Percentiles rank a stretch among this genome's conserved stretches.
These are phyloP conservation scores for Drosophila parvula DNA, from an alignment of 1,140 invertebrate genomes.

Conservation along the genomic window DNA sequence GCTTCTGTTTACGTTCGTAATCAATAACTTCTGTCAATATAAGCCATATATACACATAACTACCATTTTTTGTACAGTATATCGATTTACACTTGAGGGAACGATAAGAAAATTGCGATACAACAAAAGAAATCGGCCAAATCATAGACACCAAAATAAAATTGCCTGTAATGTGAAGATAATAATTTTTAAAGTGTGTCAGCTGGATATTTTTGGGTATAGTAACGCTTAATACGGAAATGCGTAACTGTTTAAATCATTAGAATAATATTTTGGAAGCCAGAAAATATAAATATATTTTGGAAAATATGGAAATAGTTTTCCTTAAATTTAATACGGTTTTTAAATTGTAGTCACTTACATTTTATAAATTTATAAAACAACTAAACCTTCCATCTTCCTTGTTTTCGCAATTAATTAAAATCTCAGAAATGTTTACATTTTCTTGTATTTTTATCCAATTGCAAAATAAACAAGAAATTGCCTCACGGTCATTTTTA, in stretches of 20 bases:
- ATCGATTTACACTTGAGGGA: constrained; percentile 14
- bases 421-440: background rate
- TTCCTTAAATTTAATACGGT: background rate
- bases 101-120: constrained; percentile 18
- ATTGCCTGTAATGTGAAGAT: constrained; percentile 30
- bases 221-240: background rate
- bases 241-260: background rate
- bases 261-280: background rate
- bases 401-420: background rate
- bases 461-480: constrained; percentile 12
- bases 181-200: constrained; percentile 3
- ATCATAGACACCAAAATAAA: constrained; percentile 25
- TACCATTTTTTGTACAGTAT: constrained; percentile 24
- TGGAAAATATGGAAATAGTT: background rate
- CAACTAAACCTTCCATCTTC: background rate
- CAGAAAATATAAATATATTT: too few species aligned
- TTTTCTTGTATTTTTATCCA: background rate
- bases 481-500: background rate
- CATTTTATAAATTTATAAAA: background rate
- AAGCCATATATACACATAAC: constrained; percentile 1
- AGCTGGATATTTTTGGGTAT: constrained; percentile 4
- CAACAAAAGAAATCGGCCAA: constrained; percentile 7
- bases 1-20: constrained; percentile 48
- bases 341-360: background rate
- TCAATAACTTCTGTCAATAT: constrained; percentile 50